Percentiles rank a stretch among this genome's conserved stretches.
Conservation (phyloP, 1,140 invertebrate species). For the Drosophila murphyi region DNA sequence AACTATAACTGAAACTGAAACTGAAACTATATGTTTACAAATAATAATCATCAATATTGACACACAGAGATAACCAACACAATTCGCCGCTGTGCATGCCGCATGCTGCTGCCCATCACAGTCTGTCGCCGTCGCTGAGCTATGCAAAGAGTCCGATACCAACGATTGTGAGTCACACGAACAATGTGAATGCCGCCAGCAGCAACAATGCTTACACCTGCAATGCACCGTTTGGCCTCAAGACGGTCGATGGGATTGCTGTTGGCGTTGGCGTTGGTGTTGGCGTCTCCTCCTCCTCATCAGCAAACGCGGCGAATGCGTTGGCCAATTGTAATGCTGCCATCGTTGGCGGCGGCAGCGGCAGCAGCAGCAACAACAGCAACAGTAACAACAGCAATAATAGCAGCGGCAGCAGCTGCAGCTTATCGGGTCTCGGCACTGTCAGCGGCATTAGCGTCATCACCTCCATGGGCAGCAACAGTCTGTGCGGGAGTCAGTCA, state of each 20-base stretch:
- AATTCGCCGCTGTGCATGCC: conserved; percentile 82
- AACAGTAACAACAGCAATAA: conserved; percentile 29
- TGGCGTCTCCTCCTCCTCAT: conserved; percentile 29
- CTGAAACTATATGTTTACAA: background rate
- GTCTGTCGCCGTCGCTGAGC: conserved; percentile 75
- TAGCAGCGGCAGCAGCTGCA: conserved; percentile 39
- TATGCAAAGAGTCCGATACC: conserved; percentile 81
- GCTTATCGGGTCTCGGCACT: conserved; percentile 60
- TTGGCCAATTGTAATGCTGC: conserved; percentile 29
- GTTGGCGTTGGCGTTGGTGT: conserved; percentile 43
- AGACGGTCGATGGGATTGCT: conserved; percentile 51
- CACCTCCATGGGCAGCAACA: conserved; percentile 78
- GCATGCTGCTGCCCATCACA: conserved; percentile 65
- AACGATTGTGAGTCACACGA: conserved; percentile 73
- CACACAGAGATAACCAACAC: conserved; percentile 72
- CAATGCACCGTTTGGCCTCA: conserved; percentile 72
- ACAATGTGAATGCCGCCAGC: conserved; percentile 58
- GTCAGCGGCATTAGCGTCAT: conserved; percentile 77
- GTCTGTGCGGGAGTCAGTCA: conserved; percentile 53
- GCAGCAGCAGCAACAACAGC: conserved; percentile 23
- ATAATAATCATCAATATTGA: background rate
- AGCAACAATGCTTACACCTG: conserved; percentile 69
- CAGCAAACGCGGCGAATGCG: conserved; percentile 34
- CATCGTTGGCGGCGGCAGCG: background rate
- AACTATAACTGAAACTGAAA: background rate